These are phyloP conservation scores for Enteromius afrohamiltoni DNA, from an alignment of 2,797 vertebrate species.

Conservation along the genomic window DNA sequence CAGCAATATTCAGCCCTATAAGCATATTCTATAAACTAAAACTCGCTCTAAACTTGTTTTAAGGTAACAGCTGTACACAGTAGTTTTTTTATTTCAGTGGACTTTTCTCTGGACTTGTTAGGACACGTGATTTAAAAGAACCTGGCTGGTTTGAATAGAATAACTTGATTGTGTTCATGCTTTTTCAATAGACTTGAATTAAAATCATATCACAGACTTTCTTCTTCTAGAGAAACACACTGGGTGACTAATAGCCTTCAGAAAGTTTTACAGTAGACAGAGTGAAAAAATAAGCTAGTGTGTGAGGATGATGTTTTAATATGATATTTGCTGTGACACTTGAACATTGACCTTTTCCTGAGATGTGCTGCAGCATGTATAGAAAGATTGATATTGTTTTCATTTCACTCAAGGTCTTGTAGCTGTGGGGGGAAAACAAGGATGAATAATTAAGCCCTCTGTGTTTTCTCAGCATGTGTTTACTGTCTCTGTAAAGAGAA, in stretches of 20 bases:
- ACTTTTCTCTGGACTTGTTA: neutral
- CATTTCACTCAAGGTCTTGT: slow-evolving; percentile 3
- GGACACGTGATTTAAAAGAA: neutral
- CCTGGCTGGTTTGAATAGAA: neutral
- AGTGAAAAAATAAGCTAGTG: neutral
- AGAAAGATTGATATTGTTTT: slow-evolving; percentile 9
- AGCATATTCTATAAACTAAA: neutral
- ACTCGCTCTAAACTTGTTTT: neutral
- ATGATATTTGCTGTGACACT: slow-evolving; percentile 29
- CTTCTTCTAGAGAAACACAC: neutral
- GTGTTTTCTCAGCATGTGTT: slow-evolving; percentile 26
- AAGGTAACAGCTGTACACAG: neutral
- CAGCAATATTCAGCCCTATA: neutral
- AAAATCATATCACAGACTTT: neutral
- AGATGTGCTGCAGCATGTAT: slow-evolving; percentile 23
- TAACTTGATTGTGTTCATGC: neutral
- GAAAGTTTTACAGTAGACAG: neutral
- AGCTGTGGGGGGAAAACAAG: slow-evolving; percentile 8
- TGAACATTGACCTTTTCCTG: slow-evolving; percentile 40
- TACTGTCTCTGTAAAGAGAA: slow-evolving; percentile 15
- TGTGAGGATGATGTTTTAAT: slow-evolving; percentile 2
- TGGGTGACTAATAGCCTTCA: slow-evolving; percentile 2
- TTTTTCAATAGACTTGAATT: neutral
- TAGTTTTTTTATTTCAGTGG: neutral
- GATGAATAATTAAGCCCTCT: slow-evolving; percentile 30